Evolutionary conservation across 2,797 vertebrate genomes (phyloP).

Genomic region (Gymnocypris eckloni): DNA sequence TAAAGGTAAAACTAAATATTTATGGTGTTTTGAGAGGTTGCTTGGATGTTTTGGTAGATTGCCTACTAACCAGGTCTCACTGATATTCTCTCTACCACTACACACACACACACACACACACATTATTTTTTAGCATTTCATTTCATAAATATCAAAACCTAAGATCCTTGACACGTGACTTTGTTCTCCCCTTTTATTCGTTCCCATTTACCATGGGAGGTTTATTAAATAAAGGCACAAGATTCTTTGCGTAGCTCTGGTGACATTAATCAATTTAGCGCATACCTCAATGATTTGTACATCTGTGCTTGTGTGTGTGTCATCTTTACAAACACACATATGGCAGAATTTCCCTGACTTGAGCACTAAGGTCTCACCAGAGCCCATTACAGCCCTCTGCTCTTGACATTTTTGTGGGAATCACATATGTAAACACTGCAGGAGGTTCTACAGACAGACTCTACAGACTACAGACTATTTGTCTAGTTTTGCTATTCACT

Average conservation of each 20-base stretch:
- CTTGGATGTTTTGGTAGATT: not conserved
- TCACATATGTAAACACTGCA: conserved; percentile 56
- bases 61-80: not conserved
- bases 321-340: conserved; percentile 30
- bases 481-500: conserved; percentile 8
- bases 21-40: not conserved
- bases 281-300: conserved; percentile 34
- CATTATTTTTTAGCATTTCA: conserved; percentile 7
- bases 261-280: conserved; percentile 61
- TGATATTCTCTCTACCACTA: not conserved
- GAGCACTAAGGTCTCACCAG: conserved; percentile 48
- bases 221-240: conserved; percentile 55
- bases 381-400: conserved; percentile 49
- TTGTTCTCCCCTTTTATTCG: conserved; percentile 31
- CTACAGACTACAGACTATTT: not conserved
- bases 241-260: conserved; percentile 53
- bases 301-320: conserved; percentile 50
- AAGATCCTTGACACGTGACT: conserved; percentile 49
- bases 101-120: too few species aligned
- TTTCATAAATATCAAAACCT: conserved; percentile 18
- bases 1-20: not conserved
- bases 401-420: conserved; percentile 60
- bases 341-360: conserved; percentile 55
- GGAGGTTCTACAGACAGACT: conserved; percentile 31
- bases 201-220: conserved; percentile 48